Percentiles rank a stretch among this genome's conserved stretches.
Evolutionary conservation across 2,888 invertebrate genomes (phyloP).

Genomic region (Phlogophora meticulosa): DNA sequence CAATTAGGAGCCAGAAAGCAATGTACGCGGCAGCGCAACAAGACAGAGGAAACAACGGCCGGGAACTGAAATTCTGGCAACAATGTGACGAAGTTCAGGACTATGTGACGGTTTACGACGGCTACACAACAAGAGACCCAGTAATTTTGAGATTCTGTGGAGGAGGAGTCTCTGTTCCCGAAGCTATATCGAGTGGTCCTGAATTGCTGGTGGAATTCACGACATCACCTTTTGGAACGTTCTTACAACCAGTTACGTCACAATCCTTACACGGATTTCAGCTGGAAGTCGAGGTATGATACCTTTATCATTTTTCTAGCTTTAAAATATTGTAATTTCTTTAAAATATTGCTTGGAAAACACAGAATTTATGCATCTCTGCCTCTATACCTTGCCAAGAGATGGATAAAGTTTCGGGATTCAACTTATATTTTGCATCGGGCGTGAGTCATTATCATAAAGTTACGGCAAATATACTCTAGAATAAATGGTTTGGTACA

Average conservation of each 20-base stretch:
- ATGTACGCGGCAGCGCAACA: slow-evolving; percentile 91
- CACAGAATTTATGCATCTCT: slow-evolving; percentile 69
- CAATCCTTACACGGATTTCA: slow-evolving; percentile 97
- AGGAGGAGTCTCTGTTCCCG: slow-evolving; percentile 96
- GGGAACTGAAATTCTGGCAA: slow-evolving; percentile 94
- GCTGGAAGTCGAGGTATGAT: slow-evolving; percentile 93
- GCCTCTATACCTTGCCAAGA: slow-evolving; percentile 66
- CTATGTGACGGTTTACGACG: slow-evolving; percentile 97
- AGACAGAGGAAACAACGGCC: slow-evolving; percentile 91
- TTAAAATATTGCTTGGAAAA: slow-evolving; percentile 59
- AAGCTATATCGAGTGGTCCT: slow-evolving; percentile 96
- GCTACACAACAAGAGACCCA: slow-evolving; percentile 96
- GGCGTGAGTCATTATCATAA: slow-evolving; percentile 67
- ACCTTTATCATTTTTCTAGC: slow-evolving; percentile 8
- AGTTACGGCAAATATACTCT: slow-evolving; percentile 41
- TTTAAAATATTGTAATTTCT: slow-evolving; percentile 46
- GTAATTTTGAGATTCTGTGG: slow-evolving; percentile 97
- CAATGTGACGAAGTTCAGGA: slow-evolving; percentile 97
- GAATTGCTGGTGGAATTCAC: slow-evolving; percentile 97
- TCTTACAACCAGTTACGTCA: slow-evolving; percentile 94
- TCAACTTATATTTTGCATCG: slow-evolving; percentile 59
- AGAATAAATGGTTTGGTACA: slow-evolving; percentile 22
- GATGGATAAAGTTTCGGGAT: slow-evolving; percentile 66
- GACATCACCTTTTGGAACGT: slow-evolving; percentile 97
- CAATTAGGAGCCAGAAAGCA: slow-evolving; percentile 95